These are phyloP conservation scores for Uria aalge DNA, from an alignment of 2,113 vertebrate species.

Conservation along the genomic window DNA sequence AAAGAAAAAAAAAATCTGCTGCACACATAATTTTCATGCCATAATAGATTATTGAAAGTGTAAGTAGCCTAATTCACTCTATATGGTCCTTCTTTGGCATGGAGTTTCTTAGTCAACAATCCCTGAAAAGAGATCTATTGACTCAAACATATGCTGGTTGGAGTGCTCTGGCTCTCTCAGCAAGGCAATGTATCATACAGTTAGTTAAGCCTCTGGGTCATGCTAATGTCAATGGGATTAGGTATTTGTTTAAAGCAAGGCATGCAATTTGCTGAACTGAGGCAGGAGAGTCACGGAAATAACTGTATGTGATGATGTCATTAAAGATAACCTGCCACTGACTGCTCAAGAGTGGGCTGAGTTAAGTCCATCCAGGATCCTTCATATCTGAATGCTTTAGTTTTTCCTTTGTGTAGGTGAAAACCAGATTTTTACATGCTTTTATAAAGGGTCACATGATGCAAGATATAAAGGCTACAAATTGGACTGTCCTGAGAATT, in stretches of 20 bases:
- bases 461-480: neutral
- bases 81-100: neutral
- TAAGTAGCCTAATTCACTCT: neutral
- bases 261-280: neutral
- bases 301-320: neutral
- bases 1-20: no score
- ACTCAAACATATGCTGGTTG: neutral
- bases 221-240: neutral
- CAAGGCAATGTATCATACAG: neutral
- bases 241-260: neutral
- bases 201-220: neutral
- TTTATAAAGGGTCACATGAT: fast-evolving
- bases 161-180: neutral
- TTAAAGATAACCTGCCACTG: neutral
- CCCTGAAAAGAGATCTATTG: neutral
- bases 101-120: neutral
- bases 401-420: neutral
- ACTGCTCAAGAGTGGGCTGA: fast-evolving
- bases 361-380: fast-evolving
- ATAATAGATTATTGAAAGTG: neutral
- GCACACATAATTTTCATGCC: fast-evolving
- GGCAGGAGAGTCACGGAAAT: neutral
- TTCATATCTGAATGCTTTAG: neutral
- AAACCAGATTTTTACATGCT: fast-evolving
- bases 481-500: neutral